Evolutionary conservation across 1,140 invertebrate genomes (phyloP).

Genomic region (Argopecten irradians): DNA sequence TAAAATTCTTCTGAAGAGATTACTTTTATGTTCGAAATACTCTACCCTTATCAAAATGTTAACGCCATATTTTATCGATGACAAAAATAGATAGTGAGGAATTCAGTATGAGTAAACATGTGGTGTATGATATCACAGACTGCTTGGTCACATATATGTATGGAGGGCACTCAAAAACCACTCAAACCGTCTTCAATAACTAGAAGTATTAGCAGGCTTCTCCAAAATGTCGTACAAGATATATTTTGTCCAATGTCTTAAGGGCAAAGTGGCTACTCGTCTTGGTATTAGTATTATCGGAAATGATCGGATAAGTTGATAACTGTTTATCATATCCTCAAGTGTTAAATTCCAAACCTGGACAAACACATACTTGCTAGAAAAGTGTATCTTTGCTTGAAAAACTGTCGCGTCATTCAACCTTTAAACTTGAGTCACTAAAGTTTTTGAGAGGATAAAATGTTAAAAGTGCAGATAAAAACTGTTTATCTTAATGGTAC

Average conservation of each 20-base stretch:
- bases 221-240: background rate
- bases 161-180: background rate
- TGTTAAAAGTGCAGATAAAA: background rate
- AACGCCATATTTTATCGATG: background rate
- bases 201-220: background rate
- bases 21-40: background rate
- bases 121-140: background rate
- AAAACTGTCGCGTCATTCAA: background rate
- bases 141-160: background rate
- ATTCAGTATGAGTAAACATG: background rate
- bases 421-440: no score
- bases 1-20: background rate
- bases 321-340: background rate
- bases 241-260: background rate
- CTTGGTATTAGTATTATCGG: background rate
- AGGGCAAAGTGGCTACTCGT: background rate
- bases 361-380: background rate
- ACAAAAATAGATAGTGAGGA: constrained; percentile 11
- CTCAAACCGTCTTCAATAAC: background rate
- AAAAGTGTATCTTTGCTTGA: background rate
- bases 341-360: background rate
- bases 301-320: background rate
- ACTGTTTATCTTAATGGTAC: background rate
- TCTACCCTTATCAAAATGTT: background rate
- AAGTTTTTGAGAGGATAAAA: no score